Percentiles rank a stretch among this genome's conserved stretches.
Evolutionary conservation across 2,888 invertebrate genomes (phyloP).

Genomic region (Schizotus pectinicornis): DNA sequence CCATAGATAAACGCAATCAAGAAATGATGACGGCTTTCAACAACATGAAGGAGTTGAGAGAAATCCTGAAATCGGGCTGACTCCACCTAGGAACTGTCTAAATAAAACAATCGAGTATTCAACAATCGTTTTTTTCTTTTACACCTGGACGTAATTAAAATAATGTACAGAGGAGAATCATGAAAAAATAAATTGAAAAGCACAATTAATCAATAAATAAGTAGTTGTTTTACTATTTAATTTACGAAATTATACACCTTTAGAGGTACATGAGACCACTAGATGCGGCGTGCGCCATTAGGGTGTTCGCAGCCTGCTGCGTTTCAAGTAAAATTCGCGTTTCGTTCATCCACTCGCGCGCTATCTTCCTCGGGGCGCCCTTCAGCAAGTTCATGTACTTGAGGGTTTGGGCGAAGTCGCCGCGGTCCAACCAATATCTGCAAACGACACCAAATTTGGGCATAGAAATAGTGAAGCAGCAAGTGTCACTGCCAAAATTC

Average conservation of each 20-base stretch:
- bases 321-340: slow-evolving; percentile 84
- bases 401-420: slow-evolving; percentile 85
- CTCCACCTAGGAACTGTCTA: slow-evolving; percentile 2
- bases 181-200: slow-evolving; percentile 27
- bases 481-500: no score
- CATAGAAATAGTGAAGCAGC: no score
- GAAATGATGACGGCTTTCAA: slow-evolving; percentile 27
- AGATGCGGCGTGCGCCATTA: slow-evolving; percentile 88
- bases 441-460: no score
- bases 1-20: slow-evolving; percentile 22
- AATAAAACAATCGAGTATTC: slow-evolving; percentile 4
- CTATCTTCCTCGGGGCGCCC: slow-evolving; percentile 87
- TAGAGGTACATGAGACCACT: slow-evolving; percentile 65
- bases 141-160: slow-evolving; percentile 5
- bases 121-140: slow-evolving; percentile 10
- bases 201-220: slow-evolving; percentile 26
- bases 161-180: slow-evolving; percentile 15
- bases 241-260: slow-evolving; percentile 28
- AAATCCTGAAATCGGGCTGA: slow-evolving; percentile 19
- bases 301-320: slow-evolving; percentile 86
- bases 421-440: slow-evolving; percentile 86
- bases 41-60: slow-evolving; percentile 21
- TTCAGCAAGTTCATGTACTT: slow-evolving; percentile 85
- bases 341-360: slow-evolving; percentile 87
- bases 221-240: slow-evolving; percentile 27